These are phyloP conservation scores for Bothrops jararaca DNA, from an alignment of 2,113 vertebrate species.

Conservation along the genomic window DNA sequence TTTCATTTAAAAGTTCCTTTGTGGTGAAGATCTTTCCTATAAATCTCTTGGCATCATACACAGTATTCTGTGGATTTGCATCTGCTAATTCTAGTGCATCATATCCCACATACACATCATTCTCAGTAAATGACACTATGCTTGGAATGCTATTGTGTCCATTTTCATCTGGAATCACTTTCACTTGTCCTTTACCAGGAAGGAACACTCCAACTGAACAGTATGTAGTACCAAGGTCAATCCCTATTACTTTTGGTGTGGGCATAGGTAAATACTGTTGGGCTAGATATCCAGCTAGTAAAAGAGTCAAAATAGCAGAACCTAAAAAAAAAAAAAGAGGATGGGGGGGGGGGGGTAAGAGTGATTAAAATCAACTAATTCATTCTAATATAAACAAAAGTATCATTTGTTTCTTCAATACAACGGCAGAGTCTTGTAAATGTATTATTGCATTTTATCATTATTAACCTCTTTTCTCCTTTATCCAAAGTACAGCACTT, in stretches of 20 bases:
- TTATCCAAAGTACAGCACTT: neutral
- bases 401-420: neutral
- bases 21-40: constrained; percentile 89
- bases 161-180: constrained; percentile 83
- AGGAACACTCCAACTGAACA: constrained; percentile 94
- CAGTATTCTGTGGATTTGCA: constrained; percentile 86
- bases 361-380: neutral
- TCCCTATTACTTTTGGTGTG: constrained; percentile 88
- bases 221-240: constrained; percentile 96
- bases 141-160: constrained; percentile 90
- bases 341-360: neutral
- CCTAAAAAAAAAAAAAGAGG: constrained; percentile 72
- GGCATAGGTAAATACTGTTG: constrained; percentile 94
- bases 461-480: neutral
- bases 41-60: constrained; percentile 95
- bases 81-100: constrained; percentile 86
- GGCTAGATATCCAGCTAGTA: constrained; percentile 91
- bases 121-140: constrained; percentile 83
- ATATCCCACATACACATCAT: constrained; percentile 77
- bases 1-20: constrained; percentile 79
- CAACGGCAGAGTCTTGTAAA: neutral
- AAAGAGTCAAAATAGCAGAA: constrained; percentile 86
- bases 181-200: constrained; percentile 85
- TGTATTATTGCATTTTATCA: neutral
- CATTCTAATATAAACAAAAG: neutral